phyloP scores from a whole-genome alignment of 2,888 invertebrate genomes.

The Aplocera efformata region DNA sequence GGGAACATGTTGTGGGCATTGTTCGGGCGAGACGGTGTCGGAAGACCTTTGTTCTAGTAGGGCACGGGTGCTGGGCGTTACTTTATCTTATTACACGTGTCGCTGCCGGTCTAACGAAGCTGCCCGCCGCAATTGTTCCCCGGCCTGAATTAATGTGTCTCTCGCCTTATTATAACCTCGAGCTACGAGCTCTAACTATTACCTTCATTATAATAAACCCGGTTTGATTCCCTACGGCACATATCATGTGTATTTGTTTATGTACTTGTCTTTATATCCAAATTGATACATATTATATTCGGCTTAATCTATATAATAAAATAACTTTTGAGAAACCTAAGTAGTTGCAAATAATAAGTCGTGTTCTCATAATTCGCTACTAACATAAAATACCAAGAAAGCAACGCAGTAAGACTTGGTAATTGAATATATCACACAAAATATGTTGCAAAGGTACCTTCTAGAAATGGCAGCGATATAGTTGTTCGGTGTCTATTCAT shows the following conservation, averaged over 20 bases:
- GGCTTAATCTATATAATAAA: too few species aligned
- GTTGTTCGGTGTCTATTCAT: conserved; percentile 49
- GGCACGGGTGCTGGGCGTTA: conserved; percentile 51
- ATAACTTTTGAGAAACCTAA: too few species aligned
- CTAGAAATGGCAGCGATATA: conserved; percentile 32
- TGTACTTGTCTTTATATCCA: too few species aligned
- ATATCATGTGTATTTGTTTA: conserved; percentile 13
- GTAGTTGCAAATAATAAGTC: too few species aligned
- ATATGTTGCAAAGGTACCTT: conserved; percentile 39
- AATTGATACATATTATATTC: too few species aligned
- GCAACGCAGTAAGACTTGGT: conserved; percentile 27
- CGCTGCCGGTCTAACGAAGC: conserved; percentile 60
- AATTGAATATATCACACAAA: conserved; percentile 46
- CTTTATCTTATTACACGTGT: conserved; percentile 73
- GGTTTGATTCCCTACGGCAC: conserved; percentile 40
- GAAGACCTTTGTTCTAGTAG: conserved; percentile 67
- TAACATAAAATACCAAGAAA: too few species aligned
- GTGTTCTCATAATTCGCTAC: too few species aligned
- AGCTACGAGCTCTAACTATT: conserved; percentile 32
- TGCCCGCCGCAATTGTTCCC: conserved; percentile 59
- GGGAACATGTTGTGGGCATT: conserved; percentile 48
- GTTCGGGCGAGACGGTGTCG: conserved; percentile 52
- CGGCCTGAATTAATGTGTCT: conserved; percentile 57
- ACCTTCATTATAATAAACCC: conserved; percentile 36
- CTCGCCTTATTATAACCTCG: conserved; percentile 46